Conservation (phyloP, 2,113 vertebrate species). For the Oenanthe oenanthe region DNA sequence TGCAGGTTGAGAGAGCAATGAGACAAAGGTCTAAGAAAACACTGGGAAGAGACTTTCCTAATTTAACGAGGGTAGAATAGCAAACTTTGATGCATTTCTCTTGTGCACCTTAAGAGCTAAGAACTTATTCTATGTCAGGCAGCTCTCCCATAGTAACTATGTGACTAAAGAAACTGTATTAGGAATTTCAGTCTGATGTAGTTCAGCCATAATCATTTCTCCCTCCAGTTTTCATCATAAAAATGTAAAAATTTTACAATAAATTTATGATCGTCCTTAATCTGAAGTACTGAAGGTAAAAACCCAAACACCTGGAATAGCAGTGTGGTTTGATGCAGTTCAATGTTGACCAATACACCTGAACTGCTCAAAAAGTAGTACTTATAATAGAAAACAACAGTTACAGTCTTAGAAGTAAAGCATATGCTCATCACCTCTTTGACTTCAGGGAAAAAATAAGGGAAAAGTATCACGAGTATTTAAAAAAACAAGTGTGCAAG, state of each 20-base stretch:
- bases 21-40: not conserved
- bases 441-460: not conserved
- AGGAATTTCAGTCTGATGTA: not conserved
- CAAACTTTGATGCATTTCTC: not conserved
- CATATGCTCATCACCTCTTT: not conserved
- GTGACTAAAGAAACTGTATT: not conserved
- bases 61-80: not conserved
- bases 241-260: not conserved
- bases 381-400: not conserved
- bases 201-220: not conserved
- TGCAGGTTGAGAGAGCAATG: slow-evolving; percentile 5
- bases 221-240: not conserved
- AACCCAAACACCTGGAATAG: not conserved
- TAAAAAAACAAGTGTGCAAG: not conserved
- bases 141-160: not conserved
- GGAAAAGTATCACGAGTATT: not conserved
- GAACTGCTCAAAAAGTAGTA: not conserved
- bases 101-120: not conserved
- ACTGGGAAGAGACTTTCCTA: not conserved
- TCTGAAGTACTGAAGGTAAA: not conserved
- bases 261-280: not conserved
- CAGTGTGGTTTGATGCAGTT: not conserved
- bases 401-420: not conserved
- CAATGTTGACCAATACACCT: not conserved
- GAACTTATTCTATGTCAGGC: not conserved